Base-by-base conservation (phyloP, 2,888 invertebrate genomes). In the Rosalia funebris region DNA sequence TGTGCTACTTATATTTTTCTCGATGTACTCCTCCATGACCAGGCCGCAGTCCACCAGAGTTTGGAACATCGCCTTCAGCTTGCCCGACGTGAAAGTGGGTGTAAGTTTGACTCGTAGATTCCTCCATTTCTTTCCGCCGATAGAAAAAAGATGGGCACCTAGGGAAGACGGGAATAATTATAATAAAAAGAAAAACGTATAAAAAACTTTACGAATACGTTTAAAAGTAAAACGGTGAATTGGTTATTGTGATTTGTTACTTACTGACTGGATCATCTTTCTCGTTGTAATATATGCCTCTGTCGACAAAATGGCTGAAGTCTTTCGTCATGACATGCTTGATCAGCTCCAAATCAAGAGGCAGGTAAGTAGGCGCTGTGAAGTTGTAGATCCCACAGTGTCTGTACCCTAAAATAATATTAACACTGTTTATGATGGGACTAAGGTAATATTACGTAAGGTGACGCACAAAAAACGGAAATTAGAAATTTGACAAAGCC, bases 61-160 rank as follows among this genome's bases (percentile, higher is more conserved):
- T 9, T 57, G 82, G 67, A 86, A 88, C 85, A 89, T 87, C 0
- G 78, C 81, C 73, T 87, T 89, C 57, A 89, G 77, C 75, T 88
- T 89, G 1, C 86, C 87, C 0, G 87, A 83, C 0, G 88, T 85
- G 68, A 89, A 90, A 0, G 57, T 57, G 2, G 57, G 57, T 11
- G 57, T 25, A 5, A 57, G 11, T 48, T 57, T 57, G 10, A 15
- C 20, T 10, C 57, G 15, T 9, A 57, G n/a, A 12, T 48, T 57
- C 9, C 20, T 47, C 57, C 57, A 57, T 15, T 42, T 57, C 7
- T 15, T 32, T 12, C 48, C 57, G 7, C 42, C 34, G 2, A 57
- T 1, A 12, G 41, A 34, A 37, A 48, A 48, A 1, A 48, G 48
- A 12, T 48, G 48, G 19, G 11, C 4, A 36, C 19, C 48, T 48